phyloP scores from a whole-genome alignment of 2,113 vertebrate genomes.

The Strix aluco region DNA sequence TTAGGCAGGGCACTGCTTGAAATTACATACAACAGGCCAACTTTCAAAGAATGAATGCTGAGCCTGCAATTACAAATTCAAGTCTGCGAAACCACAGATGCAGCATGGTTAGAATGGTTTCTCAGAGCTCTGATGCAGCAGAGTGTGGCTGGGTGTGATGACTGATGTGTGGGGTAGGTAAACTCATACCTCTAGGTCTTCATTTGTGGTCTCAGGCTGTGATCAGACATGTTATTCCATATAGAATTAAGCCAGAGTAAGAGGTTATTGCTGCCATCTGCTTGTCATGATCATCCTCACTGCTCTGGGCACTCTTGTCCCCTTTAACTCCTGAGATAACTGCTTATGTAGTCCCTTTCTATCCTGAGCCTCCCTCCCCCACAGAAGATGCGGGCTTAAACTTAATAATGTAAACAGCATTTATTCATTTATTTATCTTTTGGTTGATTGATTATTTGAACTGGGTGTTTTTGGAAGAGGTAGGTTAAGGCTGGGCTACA shows the following conservation, averaged over 20 bases:
- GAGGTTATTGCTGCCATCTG: not conserved
- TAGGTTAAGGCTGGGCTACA: not conserved
- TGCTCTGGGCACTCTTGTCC: not conserved
- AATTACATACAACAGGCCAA: not conserved
- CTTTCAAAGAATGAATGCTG: not conserved
- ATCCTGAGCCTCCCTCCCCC: not conserved
- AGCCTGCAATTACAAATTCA: conserved; percentile 1
- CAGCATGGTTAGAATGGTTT: not conserved
- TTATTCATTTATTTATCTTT: not conserved
- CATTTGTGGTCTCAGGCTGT: not conserved
- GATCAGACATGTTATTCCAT: not conserved
- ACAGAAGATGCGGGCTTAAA: not conserved
- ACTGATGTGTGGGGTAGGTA: not conserved
- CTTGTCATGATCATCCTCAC: not conserved
- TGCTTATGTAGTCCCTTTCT: not conserved
- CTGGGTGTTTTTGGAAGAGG: not conserved
- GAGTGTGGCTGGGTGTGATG: not conserved
- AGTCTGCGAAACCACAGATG: not conserved
- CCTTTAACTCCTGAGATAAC: not conserved
- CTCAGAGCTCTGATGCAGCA: not conserved
- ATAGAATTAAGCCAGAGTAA: not conserved
- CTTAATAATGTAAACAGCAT: not conserved
- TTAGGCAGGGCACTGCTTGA: not conserved
- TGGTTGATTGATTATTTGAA: not conserved
- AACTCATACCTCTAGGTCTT: not conserved